phyloP scores from a whole-genome alignment of 2,797 vertebrate genomes.

The Vireo griseus region DNA sequence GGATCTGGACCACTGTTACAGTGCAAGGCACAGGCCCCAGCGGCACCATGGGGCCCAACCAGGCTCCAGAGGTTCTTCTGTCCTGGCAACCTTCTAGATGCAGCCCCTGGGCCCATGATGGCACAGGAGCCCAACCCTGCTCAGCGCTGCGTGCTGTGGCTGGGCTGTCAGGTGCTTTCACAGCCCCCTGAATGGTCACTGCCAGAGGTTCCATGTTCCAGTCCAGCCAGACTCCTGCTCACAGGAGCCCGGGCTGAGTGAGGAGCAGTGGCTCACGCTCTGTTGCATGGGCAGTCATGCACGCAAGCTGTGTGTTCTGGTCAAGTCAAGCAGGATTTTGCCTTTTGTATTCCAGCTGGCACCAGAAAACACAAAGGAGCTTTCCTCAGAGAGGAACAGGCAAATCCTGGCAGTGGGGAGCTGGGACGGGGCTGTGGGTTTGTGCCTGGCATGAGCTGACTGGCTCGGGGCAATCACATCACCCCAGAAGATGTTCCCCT shows the following conservation, averaged over 20 bases:
- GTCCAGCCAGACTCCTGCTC: neutral
- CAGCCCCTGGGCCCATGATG: neutral
- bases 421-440: neutral
- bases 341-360: neutral
- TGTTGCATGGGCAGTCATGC: neutral
- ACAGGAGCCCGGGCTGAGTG: neutral
- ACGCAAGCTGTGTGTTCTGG: neutral
- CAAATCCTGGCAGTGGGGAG: neutral
- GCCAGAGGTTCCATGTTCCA: fast-evolving
- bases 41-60: neutral
- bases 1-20: neutral
- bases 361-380: neutral
- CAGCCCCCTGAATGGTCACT: neutral
- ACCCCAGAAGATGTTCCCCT: neutral
- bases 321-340: neutral
- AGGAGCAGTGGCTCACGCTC: neutral
- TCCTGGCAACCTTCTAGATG: neutral
- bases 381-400: neutral
- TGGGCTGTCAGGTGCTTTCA: neutral
- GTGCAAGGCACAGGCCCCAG: neutral
- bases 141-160: neutral
- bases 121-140: neutral
- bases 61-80: neutral
- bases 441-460: neutral
- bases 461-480: neutral